phyloP scores from a whole-genome alignment of 2,888 invertebrate species.

The Caenorhabditis angaria region DNA sequence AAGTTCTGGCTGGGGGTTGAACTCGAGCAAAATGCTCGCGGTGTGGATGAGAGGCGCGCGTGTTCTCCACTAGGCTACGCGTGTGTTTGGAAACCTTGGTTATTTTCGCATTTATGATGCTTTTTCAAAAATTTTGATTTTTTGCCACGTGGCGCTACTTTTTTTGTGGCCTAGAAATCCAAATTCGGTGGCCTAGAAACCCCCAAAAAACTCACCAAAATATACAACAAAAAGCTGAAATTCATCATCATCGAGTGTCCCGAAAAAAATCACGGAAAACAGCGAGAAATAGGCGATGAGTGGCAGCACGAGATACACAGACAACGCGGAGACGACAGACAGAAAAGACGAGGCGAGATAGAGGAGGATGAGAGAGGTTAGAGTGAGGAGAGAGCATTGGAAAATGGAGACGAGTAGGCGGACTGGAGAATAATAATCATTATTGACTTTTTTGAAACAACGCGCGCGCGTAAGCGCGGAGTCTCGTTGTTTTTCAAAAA shows the following conservation, averaged over 20 bases:
- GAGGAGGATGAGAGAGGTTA: conserved; percentile 30
- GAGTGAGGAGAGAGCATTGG: conserved; percentile 24
- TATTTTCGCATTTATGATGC: too few relatives aligned
- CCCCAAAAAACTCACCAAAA: conserved; percentile 23
- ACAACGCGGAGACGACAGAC: conserved; percentile 35
- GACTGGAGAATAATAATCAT: conserved; percentile 16
- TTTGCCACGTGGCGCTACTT: too few relatives aligned
- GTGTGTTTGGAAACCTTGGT: not conserved
- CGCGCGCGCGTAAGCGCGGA: too few relatives aligned
- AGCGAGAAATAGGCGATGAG: conserved; percentile 47
- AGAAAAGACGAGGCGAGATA: conserved; percentile 39
- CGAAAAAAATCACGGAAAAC: conserved; percentile 48
- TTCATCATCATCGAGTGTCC: conserved; percentile 52
- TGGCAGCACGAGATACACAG: conserved; percentile 32
- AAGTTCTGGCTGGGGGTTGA: too few relatives aligned
- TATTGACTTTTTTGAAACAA: not conserved
- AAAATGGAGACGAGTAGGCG: conserved; percentile 28
- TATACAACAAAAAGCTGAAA: conserved; percentile 35
- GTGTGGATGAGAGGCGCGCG: too few relatives aligned
- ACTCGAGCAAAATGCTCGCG: too few relatives aligned
- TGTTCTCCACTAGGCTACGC: too few relatives aligned
- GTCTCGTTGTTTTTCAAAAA: too few relatives aligned
- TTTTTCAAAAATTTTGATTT: too few relatives aligned
- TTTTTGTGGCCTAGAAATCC: too few relatives aligned
- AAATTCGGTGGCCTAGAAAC: not conserved